Evolutionary conservation across 2,797 vertebrate genomes (phyloP), one percentile per base, ranked within the genome.

Genomic region (Xenopus petersii): DNA sequence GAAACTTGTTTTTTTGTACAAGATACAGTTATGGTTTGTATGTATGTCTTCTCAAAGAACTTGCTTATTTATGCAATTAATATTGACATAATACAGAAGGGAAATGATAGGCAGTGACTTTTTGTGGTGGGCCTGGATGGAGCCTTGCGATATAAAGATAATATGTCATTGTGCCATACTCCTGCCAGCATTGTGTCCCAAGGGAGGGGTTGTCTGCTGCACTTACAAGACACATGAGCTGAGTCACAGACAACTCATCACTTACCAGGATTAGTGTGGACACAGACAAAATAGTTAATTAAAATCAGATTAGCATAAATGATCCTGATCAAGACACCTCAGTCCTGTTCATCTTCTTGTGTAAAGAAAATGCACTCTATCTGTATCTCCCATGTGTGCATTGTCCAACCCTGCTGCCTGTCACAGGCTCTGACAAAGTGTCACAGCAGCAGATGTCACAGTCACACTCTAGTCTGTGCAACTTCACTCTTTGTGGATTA

Each of bases 261-360:
- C 77, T 79, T 79, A 79, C 70, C 71, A 74, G 71, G 77, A 79
- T 79, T 79, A 79, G 71, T 47, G 36, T 10, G 71, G 77, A 79
- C 76, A 79, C 71, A 79, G 71, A 74, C 77, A 79, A 79, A 79
- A 79, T 74, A 79, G 77, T 79, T 71, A 79, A 79, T 79, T 79
- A 79, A 79, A 79, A 79, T 74, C 71, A 70, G 77, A 79, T 79
- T 79, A 74, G 67, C 77, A 79, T 74, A 79, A 74, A 79, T 79
- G 71, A 79, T 79, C 74, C 71, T 74, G 71, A 79, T 79, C 73
- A 66, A 66, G 66, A 74, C 59, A 58, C 59, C 61, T 64, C 66
- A 61, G 60, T 16, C 46, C 67, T 66, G 71, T 74, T 74, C 73
- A 74, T 79, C 71, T 79, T 62, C 62, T 74, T 74, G 69, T 70